Base-by-base conservation (phyloP, 1,140 invertebrate species). In the Bilobella aurantiaca region DNA sequence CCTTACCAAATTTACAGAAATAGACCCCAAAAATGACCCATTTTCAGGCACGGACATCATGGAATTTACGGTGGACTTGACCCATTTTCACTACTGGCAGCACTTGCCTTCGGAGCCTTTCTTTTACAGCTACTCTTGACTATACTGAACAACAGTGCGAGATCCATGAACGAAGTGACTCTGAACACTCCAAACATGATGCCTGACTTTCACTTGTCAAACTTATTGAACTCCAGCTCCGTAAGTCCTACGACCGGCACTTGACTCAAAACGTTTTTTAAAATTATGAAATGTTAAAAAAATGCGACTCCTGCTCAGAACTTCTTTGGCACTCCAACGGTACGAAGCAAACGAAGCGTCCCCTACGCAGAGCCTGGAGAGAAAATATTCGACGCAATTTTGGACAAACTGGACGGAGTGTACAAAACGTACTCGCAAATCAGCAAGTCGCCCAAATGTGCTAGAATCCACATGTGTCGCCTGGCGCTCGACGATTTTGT, bases 91-190 rank as follows among this genome's bases (percentile, higher is more conserved):
- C 49, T 73, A 0, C 58, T 73, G 49, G 72, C 72, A 28, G 72
- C 72, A 14, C 34, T 73, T 30, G 70, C 69, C 14, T 73, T 73
- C 49, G 72, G 70, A 42, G 72, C 69, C 46, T 73, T 73, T 53
- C 64, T 73, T 23, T 62, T 73, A n/a, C 69, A 73, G 32, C 66
- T 73, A 25, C 63, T 73, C 16, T 62, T 71, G 28, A 71, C 69
- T 1, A 32, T 73, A 14, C 31, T 72, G 37, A 73, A 67, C 63
- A 69, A 67, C 34, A 72, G 68, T 58, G 56, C 65, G 16, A 56
- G 72, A 60, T 73, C 72, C 12, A 66, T 73, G 2, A 67, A 72
- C 66, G 70, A 70, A 34, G 62, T 69, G 53, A 69, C 72, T 61
- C 27, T 73, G 16, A 69, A 69, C 57, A 63, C 63, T 1, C 72